Evolutionary conservation across 2,113 vertebrate genomes (phyloP).

Genomic region (Mixornis gularis): DNA sequence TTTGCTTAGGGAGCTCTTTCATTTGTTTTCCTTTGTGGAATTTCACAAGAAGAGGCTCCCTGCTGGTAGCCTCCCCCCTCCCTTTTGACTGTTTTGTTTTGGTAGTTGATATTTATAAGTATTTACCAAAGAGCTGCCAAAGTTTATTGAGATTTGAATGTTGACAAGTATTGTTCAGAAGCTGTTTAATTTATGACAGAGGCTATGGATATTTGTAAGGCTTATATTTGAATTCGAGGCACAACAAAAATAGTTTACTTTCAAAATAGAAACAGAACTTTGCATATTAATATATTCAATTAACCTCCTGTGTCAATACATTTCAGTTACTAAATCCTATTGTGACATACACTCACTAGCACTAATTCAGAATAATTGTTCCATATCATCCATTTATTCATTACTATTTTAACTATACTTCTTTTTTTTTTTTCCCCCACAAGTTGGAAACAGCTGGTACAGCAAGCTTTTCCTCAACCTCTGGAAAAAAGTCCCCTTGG

Average conservation of each 20-base stretch:
- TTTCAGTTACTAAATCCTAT: constrained; percentile 30
- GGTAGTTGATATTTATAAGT: constrained; percentile 47
- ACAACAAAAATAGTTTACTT: constrained; percentile 27
- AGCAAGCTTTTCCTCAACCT: not conserved
- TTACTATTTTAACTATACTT: not conserved
- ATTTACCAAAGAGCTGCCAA: constrained; percentile 72
- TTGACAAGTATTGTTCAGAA: constrained; percentile 51
- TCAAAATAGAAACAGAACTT: not conserved
- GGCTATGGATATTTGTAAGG: constrained; percentile 47
- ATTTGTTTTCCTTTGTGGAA: not conserved
- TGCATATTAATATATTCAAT: constrained; percentile 24
- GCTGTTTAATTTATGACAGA: constrained; percentile 46
- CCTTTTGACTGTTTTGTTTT: constrained; percentile 16
- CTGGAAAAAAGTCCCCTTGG: not conserved
- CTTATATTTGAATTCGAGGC: constrained; percentile 40
- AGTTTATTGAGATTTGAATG: constrained; percentile 56
- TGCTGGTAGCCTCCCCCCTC: not conserved
- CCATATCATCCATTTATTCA: not conserved
- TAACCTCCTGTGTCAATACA: constrained; percentile 40
- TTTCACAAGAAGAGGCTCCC: not conserved
- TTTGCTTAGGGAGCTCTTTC: constrained; percentile 30
- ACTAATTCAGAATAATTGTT: constrained; percentile 2
- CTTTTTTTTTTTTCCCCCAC: not conserved
- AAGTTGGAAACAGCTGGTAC: not conserved
- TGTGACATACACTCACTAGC: not conserved